Percentiles rank a stretch among this genome's conserved stretches.
Conservation (phyloP, 2,797 vertebrate species). For the Pangasius krempfi region DNA sequence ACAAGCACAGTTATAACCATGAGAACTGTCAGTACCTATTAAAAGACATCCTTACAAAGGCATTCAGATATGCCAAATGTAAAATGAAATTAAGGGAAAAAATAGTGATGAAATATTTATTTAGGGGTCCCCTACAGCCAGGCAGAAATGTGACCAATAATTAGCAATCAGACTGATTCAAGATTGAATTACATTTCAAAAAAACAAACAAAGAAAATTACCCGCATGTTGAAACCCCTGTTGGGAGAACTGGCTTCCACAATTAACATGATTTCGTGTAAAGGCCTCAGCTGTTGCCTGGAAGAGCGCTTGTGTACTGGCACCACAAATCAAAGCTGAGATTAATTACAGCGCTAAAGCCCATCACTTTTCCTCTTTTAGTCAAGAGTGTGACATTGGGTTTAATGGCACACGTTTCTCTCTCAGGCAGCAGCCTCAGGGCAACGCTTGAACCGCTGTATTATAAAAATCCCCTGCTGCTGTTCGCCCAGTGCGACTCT, state of each 20-base stretch:
- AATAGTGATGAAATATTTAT: conserved; percentile 48
- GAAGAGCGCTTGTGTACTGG: conserved; percentile 39
- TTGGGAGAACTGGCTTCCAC: conserved; percentile 43
- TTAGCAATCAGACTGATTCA: conserved; percentile 50
- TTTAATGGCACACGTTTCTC: conserved; percentile 34
- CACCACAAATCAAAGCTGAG: conserved; percentile 46
- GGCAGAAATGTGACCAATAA: conserved; percentile 40
- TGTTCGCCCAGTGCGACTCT: conserved; percentile 14
- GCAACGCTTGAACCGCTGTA: conserved; percentile 25
- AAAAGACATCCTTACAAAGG: not conserved
- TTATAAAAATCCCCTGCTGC: conserved; percentile 23
- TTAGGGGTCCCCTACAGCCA: conserved; percentile 12
- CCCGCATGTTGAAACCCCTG: conserved; percentile 50
- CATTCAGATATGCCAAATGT: not conserved
- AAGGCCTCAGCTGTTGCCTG: conserved; percentile 39
- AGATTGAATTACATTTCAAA: conserved; percentile 33
- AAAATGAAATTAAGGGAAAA: not conserved
- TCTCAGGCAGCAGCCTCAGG: conserved; percentile 20
- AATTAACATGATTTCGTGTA: conserved; percentile 58
- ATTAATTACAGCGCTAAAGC: conserved; percentile 53
- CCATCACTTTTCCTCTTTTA: conserved; percentile 48
- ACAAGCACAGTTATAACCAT: not conserved
- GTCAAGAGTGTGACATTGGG: conserved; percentile 43
- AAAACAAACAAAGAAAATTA: conserved; percentile 55
- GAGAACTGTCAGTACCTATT: not conserved